phyloP scores from a whole-genome alignment of 1,140 invertebrate genomes.

The Danaus melanippus region DNA sequence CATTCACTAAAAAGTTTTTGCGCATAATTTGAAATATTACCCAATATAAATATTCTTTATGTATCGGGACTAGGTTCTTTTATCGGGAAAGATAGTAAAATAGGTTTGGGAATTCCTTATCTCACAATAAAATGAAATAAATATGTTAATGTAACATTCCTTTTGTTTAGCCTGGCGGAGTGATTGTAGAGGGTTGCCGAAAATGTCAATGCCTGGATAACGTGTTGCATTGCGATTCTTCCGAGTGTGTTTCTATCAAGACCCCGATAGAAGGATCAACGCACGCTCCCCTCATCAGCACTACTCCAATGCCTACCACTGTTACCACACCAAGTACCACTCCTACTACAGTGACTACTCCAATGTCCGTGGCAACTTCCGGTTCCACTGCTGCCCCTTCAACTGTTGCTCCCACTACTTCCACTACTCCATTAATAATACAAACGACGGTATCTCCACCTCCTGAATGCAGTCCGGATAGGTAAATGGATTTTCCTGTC shows the following conservation, averaged over 20 bases:
- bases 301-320: constrained; percentile 4
- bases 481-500: constrained; percentile 25
- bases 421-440: constrained; percentile 28
- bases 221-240: constrained; percentile 77
- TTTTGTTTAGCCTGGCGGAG: constrained; percentile 73
- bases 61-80: no score
- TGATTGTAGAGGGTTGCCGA: constrained; percentile 75
- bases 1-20: no score
- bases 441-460: constrained; percentile 44
- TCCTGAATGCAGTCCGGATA: constrained; percentile 50
- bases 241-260: constrained; percentile 49
- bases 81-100: no score
- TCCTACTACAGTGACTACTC: constrained; percentile 10
- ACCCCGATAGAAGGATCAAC: constrained; percentile 20
- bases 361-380: constrained; percentile 6
- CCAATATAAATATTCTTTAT: no score
- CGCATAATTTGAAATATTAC: no score
- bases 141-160: background rate
- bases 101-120: no score
- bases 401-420: constrained; percentile 12
- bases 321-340: constrained; percentile 12
- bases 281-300: constrained; percentile 11
- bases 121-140: constrained; percentile 3
- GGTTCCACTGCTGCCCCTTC: constrained; percentile 11
- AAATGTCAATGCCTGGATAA: constrained; percentile 85